Evolutionary conservation across 2,797 vertebrate genomes (phyloP).

Genomic region (Microctenopoma lineatum): DNA sequence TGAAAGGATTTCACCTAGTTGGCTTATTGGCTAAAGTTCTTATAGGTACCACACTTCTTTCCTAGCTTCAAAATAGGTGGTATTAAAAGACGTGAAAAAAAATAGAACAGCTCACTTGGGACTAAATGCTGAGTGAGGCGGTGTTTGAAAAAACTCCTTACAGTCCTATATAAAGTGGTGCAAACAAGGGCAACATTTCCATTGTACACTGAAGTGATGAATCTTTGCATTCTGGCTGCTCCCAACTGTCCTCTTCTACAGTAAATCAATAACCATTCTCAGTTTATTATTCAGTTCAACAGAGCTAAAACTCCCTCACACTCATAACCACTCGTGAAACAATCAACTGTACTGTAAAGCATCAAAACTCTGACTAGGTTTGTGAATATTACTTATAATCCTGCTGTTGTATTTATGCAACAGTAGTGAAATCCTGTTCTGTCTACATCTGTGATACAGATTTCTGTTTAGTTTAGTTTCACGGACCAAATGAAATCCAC

Average conservation of each 20-base stretch:
- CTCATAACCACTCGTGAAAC: conserved; percentile 18
- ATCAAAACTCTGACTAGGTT: conserved; percentile 16
- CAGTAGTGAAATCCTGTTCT: neutral
- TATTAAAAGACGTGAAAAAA: conserved; percentile 54
- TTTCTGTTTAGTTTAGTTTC: neutral
- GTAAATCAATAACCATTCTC: conserved; percentile 53
- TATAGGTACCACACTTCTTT: conserved; percentile 24
- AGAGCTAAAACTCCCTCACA: conserved; percentile 38
- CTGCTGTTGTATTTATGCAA: neutral
- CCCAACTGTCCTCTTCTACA: conserved; percentile 36
- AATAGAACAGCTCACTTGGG: conserved; percentile 76
- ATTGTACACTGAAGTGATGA: conserved; percentile 22
- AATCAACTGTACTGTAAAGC: conserved; percentile 7
- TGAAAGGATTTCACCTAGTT: conserved; percentile 47
- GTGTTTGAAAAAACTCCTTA: conserved; percentile 57
- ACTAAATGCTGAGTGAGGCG: conserved; percentile 70
- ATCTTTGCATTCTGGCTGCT: conserved; percentile 25
- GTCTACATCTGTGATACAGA: conserved; percentile 1
- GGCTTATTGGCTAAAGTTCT: conserved; percentile 6
- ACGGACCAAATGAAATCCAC: neutral
- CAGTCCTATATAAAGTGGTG: conserved; percentile 65
- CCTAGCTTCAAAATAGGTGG: conserved; percentile 49
- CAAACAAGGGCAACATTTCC: conserved; percentile 71
- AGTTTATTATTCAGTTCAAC: conserved; percentile 53
- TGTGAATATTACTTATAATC: conserved; percentile 14